Conservation (phyloP, 92 coral and sea anemone species). For the Palythoa grandiflora region DNA sequence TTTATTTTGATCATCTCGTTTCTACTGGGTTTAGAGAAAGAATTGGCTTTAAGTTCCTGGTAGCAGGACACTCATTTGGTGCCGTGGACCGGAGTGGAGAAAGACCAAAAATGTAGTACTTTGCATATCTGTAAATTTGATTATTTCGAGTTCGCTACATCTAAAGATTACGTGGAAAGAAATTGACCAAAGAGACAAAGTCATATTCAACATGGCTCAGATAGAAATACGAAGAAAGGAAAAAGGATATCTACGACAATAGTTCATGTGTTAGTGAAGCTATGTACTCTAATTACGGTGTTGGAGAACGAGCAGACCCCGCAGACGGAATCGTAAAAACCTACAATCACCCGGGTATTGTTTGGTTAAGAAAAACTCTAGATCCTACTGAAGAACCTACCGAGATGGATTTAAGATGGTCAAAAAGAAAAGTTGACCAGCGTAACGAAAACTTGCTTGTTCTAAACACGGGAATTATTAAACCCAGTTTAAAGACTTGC, state of each 20-base stretch:
- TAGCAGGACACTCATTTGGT: constrained; percentile 47
- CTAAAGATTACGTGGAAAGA: constrained; percentile 32
- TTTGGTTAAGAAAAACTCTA: neutral
- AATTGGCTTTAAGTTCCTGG: constrained; percentile 27
- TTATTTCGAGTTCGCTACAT: constrained; percentile 11
- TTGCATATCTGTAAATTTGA: neutral
- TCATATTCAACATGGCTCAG: constrained; percentile 45
- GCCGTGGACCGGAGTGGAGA: constrained; percentile 21
- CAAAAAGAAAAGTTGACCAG: neutral
- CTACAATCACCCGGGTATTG: constrained; percentile 8
- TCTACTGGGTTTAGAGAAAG: constrained; percentile 23
- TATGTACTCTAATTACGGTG: constrained; percentile 15
- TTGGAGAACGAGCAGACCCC: constrained; percentile 26
- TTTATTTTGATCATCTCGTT: constrained; percentile 29
- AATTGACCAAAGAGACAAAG: constrained; percentile 33
- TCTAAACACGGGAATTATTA: neutral
- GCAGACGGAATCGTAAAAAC: constrained; percentile 9
- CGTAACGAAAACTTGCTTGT: neutral
- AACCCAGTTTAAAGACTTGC: neutral
- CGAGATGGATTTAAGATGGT: neutral
- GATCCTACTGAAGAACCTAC: constrained; percentile 5
- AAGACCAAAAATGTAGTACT: constrained; percentile 6
- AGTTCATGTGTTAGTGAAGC: neutral
- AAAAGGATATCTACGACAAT: neutral
- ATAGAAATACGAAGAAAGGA: neutral